Base-by-base conservation (phyloP, 1,140 invertebrate species). In the Marisa cornuarietis region DNA sequence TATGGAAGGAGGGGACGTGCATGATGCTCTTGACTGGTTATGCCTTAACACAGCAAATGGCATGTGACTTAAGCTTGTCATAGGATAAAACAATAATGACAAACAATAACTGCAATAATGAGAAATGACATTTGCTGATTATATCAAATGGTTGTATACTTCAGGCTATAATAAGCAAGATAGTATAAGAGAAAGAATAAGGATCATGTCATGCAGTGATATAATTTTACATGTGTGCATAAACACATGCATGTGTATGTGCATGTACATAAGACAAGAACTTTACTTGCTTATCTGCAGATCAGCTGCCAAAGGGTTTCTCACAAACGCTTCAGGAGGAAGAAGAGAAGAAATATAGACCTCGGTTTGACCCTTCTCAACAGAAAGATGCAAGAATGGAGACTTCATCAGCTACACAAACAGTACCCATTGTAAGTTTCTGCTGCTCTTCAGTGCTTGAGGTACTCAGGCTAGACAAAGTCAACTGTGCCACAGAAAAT, bases 1-100 rank as follows among this genome's bases (percentile, higher is more conserved):
- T 0, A 82, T 84, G 58, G 81, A 85, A 82, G 89, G 89, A 26
- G 89, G 89, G 4, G 89, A 90, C 78, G 81, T 90, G 0, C 85
- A 90, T 22, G 86, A 88, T 81, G 85, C 86, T 22, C 82, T 90
- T 22, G 89, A 90, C 71, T 90, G 89, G 89, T 83, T 90, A 13
- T 90, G 89, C 80, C 85, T 90, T 8, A 88, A 89, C 80, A 82
- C 86, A 61, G 81, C 83, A 20, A 88, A 90, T 86, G 87, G 85
- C 87, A 74, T 80, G 62, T 22, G 6, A 26, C 31, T 68, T 42
- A 42, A 6, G 31, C 31, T 42, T 42, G 31, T 42, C 31, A 42
- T 42, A 42, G 31, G 31, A 42, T 0, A 42, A 42, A 42, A 42
- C n/a, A 42, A 42, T 42, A 42, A 42, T 42, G 31, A 42, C 31